Conservation (phyloP, 1,140 invertebrate species). For the Drosophila rufa region DNA sequence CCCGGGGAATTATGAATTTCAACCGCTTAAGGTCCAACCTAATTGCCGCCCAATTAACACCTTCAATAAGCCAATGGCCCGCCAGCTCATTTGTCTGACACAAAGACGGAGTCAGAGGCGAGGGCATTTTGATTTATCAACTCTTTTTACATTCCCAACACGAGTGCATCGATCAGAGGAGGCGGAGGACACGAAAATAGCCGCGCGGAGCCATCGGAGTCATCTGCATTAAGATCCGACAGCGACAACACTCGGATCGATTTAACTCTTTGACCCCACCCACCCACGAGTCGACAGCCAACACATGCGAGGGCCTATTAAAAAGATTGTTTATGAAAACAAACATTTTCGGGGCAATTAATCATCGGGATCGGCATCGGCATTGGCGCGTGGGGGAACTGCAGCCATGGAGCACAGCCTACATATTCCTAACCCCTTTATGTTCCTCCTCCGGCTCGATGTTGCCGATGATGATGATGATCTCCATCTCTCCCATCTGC, state of each 20-base stretch:
- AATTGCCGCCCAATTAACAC: constrained; percentile 73
- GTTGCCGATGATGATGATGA: constrained; percentile 54
- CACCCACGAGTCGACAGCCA: constrained; percentile 35
- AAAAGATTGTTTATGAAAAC: constrained; percentile 84
- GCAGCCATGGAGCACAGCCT: constrained; percentile 9
- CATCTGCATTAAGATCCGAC: constrained; percentile 71
- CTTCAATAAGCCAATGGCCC: constrained; percentile 39
- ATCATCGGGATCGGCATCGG: constrained; percentile 67
- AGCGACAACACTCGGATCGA: constrained; percentile 73
- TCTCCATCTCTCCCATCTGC: constrained; percentile 49
- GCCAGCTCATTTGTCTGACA: constrained; percentile 62
- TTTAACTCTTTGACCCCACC: constrained; percentile 81
- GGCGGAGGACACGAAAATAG: constrained; percentile 51
- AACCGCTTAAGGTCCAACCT: constrained; percentile 32
- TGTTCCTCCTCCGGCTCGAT: constrained; percentile 2
- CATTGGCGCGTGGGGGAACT: constrained; percentile 63
- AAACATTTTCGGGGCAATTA: constrained; percentile 78
- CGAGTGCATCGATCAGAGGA: constrained; percentile 67
- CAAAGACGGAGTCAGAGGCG: neutral
- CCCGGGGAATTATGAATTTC: constrained; percentile 52
- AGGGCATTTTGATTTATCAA: constrained; percentile 80
- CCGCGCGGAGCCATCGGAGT: constrained; percentile 56
- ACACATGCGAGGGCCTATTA: constrained; percentile 71
- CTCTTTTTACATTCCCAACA: constrained; percentile 79
- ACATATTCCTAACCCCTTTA: constrained; percentile 29